Evolutionary conservation across 1,140 invertebrate genomes (phyloP), one percentile per base, ranked within the genome.

Genomic region (Caerostris darwini): DNA sequence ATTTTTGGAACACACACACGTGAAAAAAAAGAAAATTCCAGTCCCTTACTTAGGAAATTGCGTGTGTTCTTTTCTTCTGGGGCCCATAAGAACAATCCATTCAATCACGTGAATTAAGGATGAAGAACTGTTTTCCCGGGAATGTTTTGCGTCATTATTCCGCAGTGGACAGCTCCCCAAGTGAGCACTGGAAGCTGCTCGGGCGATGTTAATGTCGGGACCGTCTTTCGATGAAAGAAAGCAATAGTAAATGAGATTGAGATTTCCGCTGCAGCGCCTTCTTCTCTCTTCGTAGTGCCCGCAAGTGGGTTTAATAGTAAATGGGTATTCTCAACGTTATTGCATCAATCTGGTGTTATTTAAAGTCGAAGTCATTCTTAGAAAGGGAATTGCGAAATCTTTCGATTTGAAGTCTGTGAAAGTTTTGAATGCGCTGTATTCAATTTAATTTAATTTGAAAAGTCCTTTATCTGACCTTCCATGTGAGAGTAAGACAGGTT

Each of bases 31-130:
- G 5, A 77, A 34, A 77, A 67, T 12, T 77, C 34, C 8, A 1
- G 14, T 67, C 14, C 61, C 61, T 67, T 50, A 53, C 34, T 77
- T 34, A 5, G 69, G 69, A 34, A 77, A 77, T 77, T 77, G 71
- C 50, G 71, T 77, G 71, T 53, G 12, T 64, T 17, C 17, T 64
- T 64, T 14, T 64, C 7, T 34, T 50, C 71, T 34, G 50, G 34
- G 34, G 34, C 53, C 71, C 71, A 77, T 58, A 58, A 83, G 82
- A 83, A 58, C 54, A 83, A 83, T 83, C 82, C 82, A 83, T 83
- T 83, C 82, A 83, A 83, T 83, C 82, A 83, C 82, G 14, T 83
- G 82, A 83, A 83, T 83, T 83, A 83, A 83, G 82, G 56, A 83
- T 83, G 82, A 83, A 83, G 82, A 83, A 83, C 7, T 83, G 82